phyloP scores from a whole-genome alignment of 2,113 vertebrate genomes.

The Thamnaconus septentrionalis region DNA sequence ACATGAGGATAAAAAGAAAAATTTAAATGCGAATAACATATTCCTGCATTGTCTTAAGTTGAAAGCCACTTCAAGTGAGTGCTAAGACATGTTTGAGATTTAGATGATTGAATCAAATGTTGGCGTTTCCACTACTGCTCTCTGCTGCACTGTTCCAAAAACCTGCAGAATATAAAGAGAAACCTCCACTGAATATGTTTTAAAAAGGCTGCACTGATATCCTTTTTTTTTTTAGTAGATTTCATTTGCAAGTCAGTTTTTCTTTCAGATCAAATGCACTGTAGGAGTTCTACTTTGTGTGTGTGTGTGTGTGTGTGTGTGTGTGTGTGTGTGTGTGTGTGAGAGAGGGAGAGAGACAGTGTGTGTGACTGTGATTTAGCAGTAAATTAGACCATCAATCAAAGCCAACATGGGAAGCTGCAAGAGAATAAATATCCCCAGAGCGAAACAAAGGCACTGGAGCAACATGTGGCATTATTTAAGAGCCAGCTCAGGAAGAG shows the following conservation, averaged over 20 bases:
- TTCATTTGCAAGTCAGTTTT: slow-evolving; percentile 30
- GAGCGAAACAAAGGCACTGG: slow-evolving; percentile 62
- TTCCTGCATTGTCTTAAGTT: too few relatives aligned
- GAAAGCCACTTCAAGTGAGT: too few relatives aligned
- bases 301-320: slow-evolving; percentile 36
- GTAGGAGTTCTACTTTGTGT: slow-evolving; percentile 8
- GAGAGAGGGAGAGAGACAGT: neutral
- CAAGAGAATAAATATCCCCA: slow-evolving; percentile 35
- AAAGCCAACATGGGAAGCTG: slow-evolving; percentile 60
- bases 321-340: slow-evolving; percentile 19
- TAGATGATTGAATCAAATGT: too few relatives aligned
- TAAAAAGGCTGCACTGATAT: too few relatives aligned
- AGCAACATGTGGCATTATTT: slow-evolving; percentile 78
- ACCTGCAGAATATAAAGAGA: too few relatives aligned
- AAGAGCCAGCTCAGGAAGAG: slow-evolving; percentile 65
- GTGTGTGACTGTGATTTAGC: slow-evolving; percentile 63
- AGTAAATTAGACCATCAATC: slow-evolving; percentile 82
- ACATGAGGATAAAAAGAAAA: too few relatives aligned
- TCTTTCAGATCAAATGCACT: slow-evolving; percentile 21
- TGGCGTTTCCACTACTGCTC: too few relatives aligned
- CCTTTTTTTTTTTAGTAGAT: slow-evolving; percentile 4
- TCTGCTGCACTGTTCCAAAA: too few relatives aligned
- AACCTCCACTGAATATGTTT: too few relatives aligned
- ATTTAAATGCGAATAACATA: too few relatives aligned
- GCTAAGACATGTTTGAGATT: too few relatives aligned